Evolutionary conservation across 2,797 vertebrate species (phyloP).

Genomic region (Eptatretus atami): DNA sequence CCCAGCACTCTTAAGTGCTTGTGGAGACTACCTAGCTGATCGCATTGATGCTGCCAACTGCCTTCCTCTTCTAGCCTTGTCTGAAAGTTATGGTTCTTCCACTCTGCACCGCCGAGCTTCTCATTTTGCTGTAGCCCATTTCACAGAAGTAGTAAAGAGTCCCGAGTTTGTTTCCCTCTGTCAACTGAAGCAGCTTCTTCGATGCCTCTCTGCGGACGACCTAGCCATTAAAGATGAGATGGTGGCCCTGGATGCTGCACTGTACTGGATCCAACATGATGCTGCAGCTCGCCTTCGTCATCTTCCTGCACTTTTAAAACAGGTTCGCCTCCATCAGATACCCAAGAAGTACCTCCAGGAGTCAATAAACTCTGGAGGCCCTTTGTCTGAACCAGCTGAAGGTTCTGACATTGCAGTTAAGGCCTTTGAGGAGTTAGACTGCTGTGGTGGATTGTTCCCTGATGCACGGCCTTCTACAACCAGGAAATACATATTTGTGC

Average conservation of each 20-base stretch:
- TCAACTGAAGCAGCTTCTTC: slow-evolving; percentile 25
- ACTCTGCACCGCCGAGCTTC: slow-evolving; percentile 30
- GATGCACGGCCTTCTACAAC: slow-evolving; percentile 57
- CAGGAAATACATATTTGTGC: slow-evolving; percentile 68
- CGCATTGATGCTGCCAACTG: slow-evolving; percentile 51
- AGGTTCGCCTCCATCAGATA: slow-evolving; percentile 58
- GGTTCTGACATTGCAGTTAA: slow-evolving; percentile 23
- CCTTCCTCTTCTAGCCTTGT: slow-evolving; percentile 40
- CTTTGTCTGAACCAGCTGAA: slow-evolving; percentile 18
- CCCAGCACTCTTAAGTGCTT: slow-evolving; percentile 39
- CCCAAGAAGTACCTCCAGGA: slow-evolving; percentile 29
- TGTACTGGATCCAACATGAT: slow-evolving; percentile 37
- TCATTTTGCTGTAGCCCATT: slow-evolving; percentile 40
- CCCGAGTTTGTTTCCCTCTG: slow-evolving; percentile 62
- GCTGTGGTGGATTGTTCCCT: slow-evolving; percentile 29
- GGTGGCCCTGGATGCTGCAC: slow-evolving; percentile 28
- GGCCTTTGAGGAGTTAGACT: slow-evolving; percentile 23
- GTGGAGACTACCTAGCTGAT: slow-evolving; percentile 67
- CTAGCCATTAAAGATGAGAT: slow-evolving; percentile 47
- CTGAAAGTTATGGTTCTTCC: slow-evolving; percentile 50
- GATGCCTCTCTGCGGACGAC: slow-evolving; percentile 34
- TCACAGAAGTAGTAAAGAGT: slow-evolving; percentile 28
- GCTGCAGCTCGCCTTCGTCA: slow-evolving; percentile 22
- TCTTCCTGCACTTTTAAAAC: slow-evolving; percentile 29
- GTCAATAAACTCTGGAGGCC: slow-evolving; percentile 19